phyloP scores from a whole-genome alignment of 2,797 vertebrate species.

The Sebastes diaconus region DNA sequence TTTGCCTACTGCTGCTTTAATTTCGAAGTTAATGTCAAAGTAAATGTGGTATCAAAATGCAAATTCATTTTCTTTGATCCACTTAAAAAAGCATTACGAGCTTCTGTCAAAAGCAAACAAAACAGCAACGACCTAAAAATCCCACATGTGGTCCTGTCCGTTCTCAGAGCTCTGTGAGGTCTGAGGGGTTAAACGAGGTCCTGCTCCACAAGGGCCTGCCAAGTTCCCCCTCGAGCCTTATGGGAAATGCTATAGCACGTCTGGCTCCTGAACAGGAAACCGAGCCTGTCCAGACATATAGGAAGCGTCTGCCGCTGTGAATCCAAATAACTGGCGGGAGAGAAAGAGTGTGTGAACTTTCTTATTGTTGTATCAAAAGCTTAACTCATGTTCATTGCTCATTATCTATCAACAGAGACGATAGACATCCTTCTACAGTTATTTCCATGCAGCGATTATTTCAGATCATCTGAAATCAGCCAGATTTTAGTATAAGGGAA shows the following conservation, averaged over 20 bases:
- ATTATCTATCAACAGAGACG: not conserved
- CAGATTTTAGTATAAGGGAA: not conserved
- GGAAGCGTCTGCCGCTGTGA: conserved; percentile 21
- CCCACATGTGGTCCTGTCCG: conserved; percentile 13
- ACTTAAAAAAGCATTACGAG: not conserved
- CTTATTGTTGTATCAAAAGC: not conserved
- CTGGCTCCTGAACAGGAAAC: conserved; percentile 69
- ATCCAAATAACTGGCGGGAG: conserved; percentile 1
- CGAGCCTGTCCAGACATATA: conserved; percentile 51
- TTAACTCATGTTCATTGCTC: not conserved
- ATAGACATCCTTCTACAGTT: not conserved
- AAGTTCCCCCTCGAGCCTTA: conserved; percentile 46
- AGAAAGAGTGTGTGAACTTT: not conserved
- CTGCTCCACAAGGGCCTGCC: conserved; percentile 31
- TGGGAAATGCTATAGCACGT: conserved; percentile 68
- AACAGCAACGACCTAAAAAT: conserved; percentile 27
- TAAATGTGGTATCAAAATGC: not conserved
- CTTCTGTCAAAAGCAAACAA: conserved; percentile 39
- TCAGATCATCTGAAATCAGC: not conserved
- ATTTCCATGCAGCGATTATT: not conserved
- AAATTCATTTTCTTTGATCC: not conserved
- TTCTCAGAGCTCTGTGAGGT: conserved; percentile 51
- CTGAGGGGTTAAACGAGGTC: conserved; percentile 53
- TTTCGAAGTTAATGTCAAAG: not conserved
- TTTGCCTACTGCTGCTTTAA: no score